These are phyloP conservation scores for Mobula birostris DNA, from an alignment of 2,113 vertebrate species.

Conservation along the genomic window DNA sequence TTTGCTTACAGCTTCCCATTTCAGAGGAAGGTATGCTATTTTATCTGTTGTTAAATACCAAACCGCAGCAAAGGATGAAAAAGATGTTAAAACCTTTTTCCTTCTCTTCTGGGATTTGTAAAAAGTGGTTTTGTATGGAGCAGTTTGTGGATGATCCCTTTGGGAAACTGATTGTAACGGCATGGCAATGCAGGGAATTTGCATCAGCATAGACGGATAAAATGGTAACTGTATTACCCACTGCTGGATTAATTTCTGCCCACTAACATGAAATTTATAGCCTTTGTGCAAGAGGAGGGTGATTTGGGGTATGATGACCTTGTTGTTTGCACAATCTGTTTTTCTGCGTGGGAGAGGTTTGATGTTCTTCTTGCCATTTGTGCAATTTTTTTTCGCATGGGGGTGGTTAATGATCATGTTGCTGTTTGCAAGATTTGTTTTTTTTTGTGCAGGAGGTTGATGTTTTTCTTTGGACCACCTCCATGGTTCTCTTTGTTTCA, in stretches of 20 bases:
- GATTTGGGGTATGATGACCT: no score
- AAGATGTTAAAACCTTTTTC: not conserved
- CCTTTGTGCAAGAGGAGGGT: no score
- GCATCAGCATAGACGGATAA: not conserved
- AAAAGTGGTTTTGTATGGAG: not conserved
- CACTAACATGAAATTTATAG: not conserved
- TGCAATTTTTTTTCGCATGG: no score
- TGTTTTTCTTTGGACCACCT: no score
- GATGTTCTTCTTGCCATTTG: no score
- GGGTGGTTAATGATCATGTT: no score
- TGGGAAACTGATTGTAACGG: no score
- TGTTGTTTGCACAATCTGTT: no score
- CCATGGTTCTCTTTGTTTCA: no score
- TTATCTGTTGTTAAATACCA: not conserved
- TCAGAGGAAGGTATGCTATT: not conserved
- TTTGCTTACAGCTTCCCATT: not conserved
- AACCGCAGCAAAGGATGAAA: not conserved
- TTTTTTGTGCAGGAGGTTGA: no score
- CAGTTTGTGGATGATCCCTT: not conserved
- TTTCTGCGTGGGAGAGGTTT: no score
- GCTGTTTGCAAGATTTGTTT: no score
- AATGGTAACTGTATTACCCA: not conserved
- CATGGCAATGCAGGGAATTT: not conserved
- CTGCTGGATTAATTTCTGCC: not conserved
- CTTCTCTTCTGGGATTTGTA: not conserved